Evolutionary conservation across 2,888 invertebrate genomes (phyloP), one percentile per base, ranked within the genome.

Genomic region (Dicranocentrus wangi): DNA sequence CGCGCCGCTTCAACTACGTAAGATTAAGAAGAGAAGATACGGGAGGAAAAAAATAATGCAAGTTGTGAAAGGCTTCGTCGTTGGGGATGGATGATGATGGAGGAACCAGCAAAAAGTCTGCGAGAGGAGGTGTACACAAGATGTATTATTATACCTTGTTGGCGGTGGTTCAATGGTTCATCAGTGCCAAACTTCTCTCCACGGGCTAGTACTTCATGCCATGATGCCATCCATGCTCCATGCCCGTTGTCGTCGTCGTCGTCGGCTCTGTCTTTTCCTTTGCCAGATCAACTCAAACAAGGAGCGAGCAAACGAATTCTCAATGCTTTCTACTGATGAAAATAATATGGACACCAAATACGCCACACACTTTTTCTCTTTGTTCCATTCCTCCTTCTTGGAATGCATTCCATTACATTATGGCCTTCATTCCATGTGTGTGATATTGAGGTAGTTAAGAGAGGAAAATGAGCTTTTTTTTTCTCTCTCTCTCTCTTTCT

Each of bases 131-230:
- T 13, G 43, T 39, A 61, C 21, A 68, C 47, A 77, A 68, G 47
- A 76, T n/a, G 61, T 60, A 60, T 43, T 60, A 60, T 43, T 77
- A 42, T 69, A 25, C 63, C 77, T 53, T 77, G 13, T 77, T 77
- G 77, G 77, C 77, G 70, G 28, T 27, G 25, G 53, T 77, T 77
- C 77, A 77, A 77, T 61, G 77, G 69, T 77, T 77, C 70, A 77
- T 77, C 77, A 70, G 77, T 77, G 77, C 77, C 77, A 77, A 77
- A 70, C 77, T 77, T 77, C 42, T 70, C 70, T 70, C 76, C 76
- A 76, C 61, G 68, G 76, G 61, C 69, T 69, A 47, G 51, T 76
- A 76, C 60, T 58, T 61, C 68, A 69, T 61, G 68, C 47, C n/a
- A 13, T 51, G 68, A 68, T 32, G 58, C 55, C 55, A 70, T 65